A percentile compares a stretch with the other conserved stretches of the same genome.
Conservation (phyloP, 2,888 invertebrate species). For the Leptopterna dolabrata region DNA sequence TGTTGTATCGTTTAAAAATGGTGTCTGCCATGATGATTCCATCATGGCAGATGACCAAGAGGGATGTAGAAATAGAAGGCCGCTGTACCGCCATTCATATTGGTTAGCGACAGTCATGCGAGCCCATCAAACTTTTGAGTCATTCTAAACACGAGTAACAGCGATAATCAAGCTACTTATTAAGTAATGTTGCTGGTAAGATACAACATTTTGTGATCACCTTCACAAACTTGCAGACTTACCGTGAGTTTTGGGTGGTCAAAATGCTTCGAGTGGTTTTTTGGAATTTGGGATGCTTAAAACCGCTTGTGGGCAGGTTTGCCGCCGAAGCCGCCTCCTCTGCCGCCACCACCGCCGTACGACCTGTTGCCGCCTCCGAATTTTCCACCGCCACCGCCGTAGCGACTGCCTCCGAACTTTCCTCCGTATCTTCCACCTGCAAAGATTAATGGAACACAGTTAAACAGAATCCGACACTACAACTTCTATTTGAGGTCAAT, state of each 20-base stretch:
- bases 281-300: neutral
- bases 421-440: constrained; percentile 31
- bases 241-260: constrained; percentile 15
- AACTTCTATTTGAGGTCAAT: too few relatives aligned
- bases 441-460: neutral
- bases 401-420: neutral
- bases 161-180: too few relatives aligned
- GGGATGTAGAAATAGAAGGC: too few relatives aligned
- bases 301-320: constrained; percentile 40
- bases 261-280: neutral
- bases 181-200: too few relatives aligned
- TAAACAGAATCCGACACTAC: neutral
- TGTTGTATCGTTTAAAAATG: too few relatives aligned
- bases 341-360: constrained; percentile 36
- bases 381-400: constrained; percentile 27
- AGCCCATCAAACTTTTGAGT: too few relatives aligned
- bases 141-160: too few relatives aligned
- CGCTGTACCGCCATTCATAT: too few relatives aligned
- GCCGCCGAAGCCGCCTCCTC: constrained; percentile 32
- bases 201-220: too few relatives aligned
- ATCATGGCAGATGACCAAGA: too few relatives aligned
- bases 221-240: neutral
- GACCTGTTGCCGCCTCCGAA: constrained; percentile 49
- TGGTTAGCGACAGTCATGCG: too few relatives aligned
- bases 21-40: too few relatives aligned